These are phyloP conservation scores for Tarsius wallacei DNA, from an alignment of 2,797 vertebrate genomes.

Conservation along the genomic window DNA sequence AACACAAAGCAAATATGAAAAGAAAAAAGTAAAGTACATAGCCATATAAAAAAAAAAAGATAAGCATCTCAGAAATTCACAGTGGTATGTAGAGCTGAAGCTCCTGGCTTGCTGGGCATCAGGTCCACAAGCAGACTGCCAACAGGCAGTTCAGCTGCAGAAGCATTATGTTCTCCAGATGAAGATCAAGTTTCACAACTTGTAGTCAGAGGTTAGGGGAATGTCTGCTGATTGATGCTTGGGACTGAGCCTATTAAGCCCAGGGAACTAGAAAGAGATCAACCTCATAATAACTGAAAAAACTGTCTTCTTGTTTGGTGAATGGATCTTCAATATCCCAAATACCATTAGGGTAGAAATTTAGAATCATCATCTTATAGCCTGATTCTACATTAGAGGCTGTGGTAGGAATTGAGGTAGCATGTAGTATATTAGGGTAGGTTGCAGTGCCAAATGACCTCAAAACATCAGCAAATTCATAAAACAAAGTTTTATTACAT, in stretches of 20 bases:
- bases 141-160: not conserved
- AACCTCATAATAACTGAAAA: slow-evolving; percentile 4
- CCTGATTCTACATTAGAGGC: not conserved
- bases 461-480: slow-evolving; percentile 5
- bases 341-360: not conserved
- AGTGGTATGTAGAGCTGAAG: not conserved
- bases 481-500: slow-evolving; percentile 13
- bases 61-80: slow-evolving; percentile 40
- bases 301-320: not conserved
- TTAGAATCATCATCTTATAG: slow-evolving; percentile 38
- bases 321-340: not conserved
- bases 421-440: not conserved
- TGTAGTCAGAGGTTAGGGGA: not conserved
- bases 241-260: not conserved
- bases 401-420: not conserved
- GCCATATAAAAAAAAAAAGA: not conserved
- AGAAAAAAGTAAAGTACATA: not conserved
- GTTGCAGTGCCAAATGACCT: not conserved
- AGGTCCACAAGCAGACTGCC: not conserved
- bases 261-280: not conserved
- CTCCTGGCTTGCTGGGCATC: not conserved
- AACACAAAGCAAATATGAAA: not conserved
- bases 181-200: not conserved
- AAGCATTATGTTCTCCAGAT: not conserved
- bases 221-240: not conserved